Base-by-base conservation (phyloP, 2,113 vertebrate species). In the Mustela nigripes region DNA sequence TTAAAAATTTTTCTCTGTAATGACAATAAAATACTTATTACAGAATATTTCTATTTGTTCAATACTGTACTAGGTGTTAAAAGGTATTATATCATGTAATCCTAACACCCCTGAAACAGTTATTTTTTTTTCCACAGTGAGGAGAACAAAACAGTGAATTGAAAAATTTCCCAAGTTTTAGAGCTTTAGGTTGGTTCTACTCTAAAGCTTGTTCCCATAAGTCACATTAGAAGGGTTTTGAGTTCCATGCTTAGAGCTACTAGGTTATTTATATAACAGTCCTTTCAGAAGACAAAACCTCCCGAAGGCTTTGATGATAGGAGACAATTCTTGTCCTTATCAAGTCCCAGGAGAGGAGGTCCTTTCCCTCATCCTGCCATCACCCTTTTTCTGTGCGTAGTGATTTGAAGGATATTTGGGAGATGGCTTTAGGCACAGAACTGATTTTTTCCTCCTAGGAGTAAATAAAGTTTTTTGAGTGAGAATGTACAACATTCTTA, bases 381-480 rank as follows among this genome's bases (percentile, higher is more conserved):
- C 5, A 14, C 28, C 9, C n/a, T 58, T 84, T 81, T 81, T 69
- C 81, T 67, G 42, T 18, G 62, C 31, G 2, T 78, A 24, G 81
- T 91, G 83, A 69, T 90, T 19, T 62, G 45, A 96, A 76, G 45
- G 53, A 45, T 62, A 56, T 87, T 73, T 86, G 26, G 67, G 60
- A 58, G 19, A 50, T 83, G 33, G 15, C 0, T 94, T 94, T 89
- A 45, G 88, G 74, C 63, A 82, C 53, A 91, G 78, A 97, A 95
- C 36, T 92, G 28, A 28, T 88, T 93, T 95, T 71, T 71, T 73
- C 26, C 31, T 90, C 33, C 33, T 69, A 83, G 92, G 86, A 62
- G 36, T 83, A 91, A 96, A 95, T 89, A 85, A 18, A 19, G 33
- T 91, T 78, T 71, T 92, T 94, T 81, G 15, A 92, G 26, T 22